phyloP scores from a whole-genome alignment of 2,113 vertebrate genomes.

The Crotalus tigris region DNA sequence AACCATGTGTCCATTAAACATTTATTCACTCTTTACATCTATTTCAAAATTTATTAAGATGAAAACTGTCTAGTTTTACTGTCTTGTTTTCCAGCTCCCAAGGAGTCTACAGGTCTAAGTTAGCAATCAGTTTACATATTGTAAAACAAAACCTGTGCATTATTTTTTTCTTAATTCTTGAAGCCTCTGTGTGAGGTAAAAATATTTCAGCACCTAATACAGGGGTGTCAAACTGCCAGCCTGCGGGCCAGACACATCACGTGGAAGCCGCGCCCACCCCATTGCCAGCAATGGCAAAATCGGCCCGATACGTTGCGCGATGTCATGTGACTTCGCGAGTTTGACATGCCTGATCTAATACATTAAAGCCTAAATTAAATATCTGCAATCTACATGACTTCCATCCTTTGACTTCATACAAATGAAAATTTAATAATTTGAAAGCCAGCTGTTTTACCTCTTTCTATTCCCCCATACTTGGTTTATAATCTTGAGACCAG shows the following conservation, averaged over 20 bases:
- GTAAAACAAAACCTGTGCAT: background rate
- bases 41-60: background rate
- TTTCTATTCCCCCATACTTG: background rate
- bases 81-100: background rate
- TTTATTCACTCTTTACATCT: background rate
- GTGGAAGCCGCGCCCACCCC: too few relatives aligned
- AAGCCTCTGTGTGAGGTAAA: background rate
- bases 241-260: too few relatives aligned
- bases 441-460: background rate
- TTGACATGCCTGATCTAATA: background rate
- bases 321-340: too few relatives aligned
- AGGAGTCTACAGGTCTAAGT: background rate
- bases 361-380: background rate
- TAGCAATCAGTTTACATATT: background rate
- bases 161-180: background rate
- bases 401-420: background rate
- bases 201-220: background rate
- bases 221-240: background rate
- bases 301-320: too few relatives aligned
- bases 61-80: background rate
- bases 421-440: background rate
- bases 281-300: too few relatives aligned
- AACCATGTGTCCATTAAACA: background rate
- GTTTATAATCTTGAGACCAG: background rate
- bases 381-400: background rate